A percentile compares a stretch with the other conserved stretches of the same genome.
Conservation (phyloP, 2,888 invertebrate genomes). For the Resseliella maxima region DNA sequence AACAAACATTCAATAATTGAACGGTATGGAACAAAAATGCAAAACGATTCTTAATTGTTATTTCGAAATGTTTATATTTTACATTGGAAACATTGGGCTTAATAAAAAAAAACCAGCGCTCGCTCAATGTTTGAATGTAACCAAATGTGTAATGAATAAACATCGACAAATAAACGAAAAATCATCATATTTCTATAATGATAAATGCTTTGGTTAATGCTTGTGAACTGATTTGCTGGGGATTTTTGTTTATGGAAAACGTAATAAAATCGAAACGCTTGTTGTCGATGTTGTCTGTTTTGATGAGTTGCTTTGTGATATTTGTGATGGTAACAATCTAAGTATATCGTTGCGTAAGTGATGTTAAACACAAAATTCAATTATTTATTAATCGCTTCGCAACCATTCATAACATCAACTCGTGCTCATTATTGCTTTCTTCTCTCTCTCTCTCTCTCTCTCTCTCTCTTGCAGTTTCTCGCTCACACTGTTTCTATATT, state of each 20-base stretch:
- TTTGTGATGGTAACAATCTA: neutral
- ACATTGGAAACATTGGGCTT: neutral
- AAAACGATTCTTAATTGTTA: constrained; percentile 49
- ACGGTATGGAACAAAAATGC: constrained; percentile 19
- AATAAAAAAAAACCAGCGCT: neutral
- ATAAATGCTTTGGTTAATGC: constrained; percentile 44
- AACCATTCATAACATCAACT: constrained; percentile 13
- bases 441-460: no score
- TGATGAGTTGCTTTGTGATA: neutral
- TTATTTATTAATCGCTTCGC: constrained; percentile 39
- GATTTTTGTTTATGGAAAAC: constrained; percentile 43
- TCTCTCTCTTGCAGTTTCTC: no score
- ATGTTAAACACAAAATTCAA: constrained; percentile 51
- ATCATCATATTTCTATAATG: constrained; percentile 43
- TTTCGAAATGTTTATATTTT: no score
- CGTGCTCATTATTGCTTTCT: neutral
- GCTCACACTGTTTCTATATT: neutral
- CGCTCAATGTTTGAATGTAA: neutral
- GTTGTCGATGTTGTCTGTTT: neutral
- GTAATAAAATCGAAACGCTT: constrained; percentile 35
- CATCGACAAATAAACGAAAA: constrained; percentile 50
- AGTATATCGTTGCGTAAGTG: constrained; percentile 41
- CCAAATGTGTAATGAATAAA: constrained; percentile 1
- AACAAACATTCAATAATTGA: constrained; percentile 6
- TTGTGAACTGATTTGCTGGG: constrained; percentile 32